These are phyloP conservation scores for Agonopterix arenella DNA, from an alignment of 2,888 invertebrate genomes.

Conservation along the genomic window DNA sequence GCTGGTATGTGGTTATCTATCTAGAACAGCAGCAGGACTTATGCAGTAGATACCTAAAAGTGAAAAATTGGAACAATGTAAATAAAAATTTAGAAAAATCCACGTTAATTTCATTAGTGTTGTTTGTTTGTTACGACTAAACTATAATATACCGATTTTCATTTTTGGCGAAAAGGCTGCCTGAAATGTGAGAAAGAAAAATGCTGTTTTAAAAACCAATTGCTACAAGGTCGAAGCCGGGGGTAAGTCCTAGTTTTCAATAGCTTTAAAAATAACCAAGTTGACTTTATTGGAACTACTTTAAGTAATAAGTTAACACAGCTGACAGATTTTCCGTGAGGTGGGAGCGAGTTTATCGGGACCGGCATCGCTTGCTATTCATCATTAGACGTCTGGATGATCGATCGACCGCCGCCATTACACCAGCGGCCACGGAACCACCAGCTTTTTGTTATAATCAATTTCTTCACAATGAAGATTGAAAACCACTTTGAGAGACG, in stretches of 20 bases:
- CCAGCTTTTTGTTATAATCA: constrained; percentile 17
- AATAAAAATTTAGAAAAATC: no score
- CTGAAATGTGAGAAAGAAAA: no score
- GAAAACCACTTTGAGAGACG: constrained; percentile 9
- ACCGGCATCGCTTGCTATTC: constrained; percentile 37
- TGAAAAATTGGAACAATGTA: no score
- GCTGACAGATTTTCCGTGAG: constrained; percentile 21
- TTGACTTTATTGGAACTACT: neutral
- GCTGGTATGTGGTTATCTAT: no score
- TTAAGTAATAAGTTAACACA: neutral
- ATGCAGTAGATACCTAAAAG: no score
- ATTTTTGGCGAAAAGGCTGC: no score
- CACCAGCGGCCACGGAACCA: constrained; percentile 8
- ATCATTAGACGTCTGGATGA: constrained; percentile 41
- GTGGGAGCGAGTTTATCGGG: constrained; percentile 29
- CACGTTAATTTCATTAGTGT: no score
- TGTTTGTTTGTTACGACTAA: no score
- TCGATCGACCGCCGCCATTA: constrained; percentile 34
- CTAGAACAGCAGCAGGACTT: no score
- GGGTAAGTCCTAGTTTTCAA: neutral
- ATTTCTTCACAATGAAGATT: constrained; percentile 16
- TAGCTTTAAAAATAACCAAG: neutral
- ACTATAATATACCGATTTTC: no score
- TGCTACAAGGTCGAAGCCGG: no score
- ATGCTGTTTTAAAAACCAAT: no score